These are phyloP conservation scores for Yponomeuta evonymella DNA, from an alignment of 2,888 invertebrate genomes.

Conservation along the genomic window DNA sequence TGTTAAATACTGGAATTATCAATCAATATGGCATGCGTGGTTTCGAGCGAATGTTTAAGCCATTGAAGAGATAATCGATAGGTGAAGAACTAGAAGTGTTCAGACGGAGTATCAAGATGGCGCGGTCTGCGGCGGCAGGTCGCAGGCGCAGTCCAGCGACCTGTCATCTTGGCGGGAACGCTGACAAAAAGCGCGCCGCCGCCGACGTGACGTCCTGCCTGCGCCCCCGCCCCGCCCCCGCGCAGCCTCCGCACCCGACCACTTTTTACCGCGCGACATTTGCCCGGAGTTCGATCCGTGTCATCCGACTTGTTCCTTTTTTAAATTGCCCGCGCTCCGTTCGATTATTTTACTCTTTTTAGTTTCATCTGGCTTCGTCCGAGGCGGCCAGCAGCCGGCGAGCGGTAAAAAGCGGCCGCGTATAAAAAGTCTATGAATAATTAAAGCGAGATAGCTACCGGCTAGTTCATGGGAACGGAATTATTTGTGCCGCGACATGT, in stretches of 20 bases:
- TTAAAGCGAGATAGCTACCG: slow-evolving; percentile 74
- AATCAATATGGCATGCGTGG: background rate
- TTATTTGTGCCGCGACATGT: slow-evolving; percentile 67
- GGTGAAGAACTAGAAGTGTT: background rate
- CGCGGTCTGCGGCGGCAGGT: slow-evolving; percentile 45
- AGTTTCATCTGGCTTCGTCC: slow-evolving; percentile 68
- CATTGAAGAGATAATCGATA: background rate
- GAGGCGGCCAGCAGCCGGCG: slow-evolving; percentile 45
- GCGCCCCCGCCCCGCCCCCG: slow-evolving; percentile 27
- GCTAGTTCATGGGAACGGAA: slow-evolving; percentile 74
- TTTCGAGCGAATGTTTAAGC: background rate
- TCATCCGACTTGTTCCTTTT: slow-evolving; percentile 76
- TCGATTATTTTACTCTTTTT: slow-evolving; percentile 67
- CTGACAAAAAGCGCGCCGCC: slow-evolving; percentile 73
- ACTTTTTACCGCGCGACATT: slow-evolving; percentile 76
- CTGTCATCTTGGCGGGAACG: slow-evolving; percentile 76
- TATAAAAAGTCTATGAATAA: slow-evolving; percentile 75
- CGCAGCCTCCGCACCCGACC: slow-evolving; percentile 49
- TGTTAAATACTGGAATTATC: background rate
- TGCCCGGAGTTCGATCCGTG: slow-evolving; percentile 77
- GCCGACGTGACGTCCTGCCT: slow-evolving; percentile 73
- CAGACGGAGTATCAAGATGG: slow-evolving; percentile 54
- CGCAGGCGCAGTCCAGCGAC: slow-evolving; percentile 66
- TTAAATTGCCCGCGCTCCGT: slow-evolving; percentile 61
- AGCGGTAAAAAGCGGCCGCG: slow-evolving; percentile 69